Evolutionary conservation across 2,113 vertebrate species (phyloP).

Genomic region (Urocolius indicus): DNA sequence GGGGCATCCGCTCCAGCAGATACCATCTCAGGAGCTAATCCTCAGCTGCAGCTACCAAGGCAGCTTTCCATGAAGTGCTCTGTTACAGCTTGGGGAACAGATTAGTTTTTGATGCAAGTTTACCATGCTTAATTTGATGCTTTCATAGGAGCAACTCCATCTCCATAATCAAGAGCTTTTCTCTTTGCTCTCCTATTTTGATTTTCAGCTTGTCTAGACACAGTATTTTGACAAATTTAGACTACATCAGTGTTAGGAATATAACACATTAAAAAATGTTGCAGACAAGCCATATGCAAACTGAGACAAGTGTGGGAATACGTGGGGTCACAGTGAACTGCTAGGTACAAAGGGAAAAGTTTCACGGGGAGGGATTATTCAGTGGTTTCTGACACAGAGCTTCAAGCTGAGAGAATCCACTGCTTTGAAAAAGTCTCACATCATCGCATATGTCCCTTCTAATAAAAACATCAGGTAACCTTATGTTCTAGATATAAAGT

Average conservation of each 20-base stretch:
- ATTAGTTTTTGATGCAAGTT: neutral
- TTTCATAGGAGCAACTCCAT: neutral
- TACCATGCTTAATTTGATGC: neutral
- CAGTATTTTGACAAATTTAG: neutral
- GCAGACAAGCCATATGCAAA: neutral
- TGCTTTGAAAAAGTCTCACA: neutral
- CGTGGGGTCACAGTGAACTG: neutral
- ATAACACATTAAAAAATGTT: neutral
- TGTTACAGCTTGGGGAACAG: neutral
- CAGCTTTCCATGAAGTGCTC: neutral
- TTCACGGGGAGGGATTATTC: neutral
- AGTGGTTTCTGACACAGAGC: neutral
- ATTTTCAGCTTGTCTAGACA: conserved; percentile 14
- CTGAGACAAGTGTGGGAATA: neutral
- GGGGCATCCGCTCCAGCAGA: accelerated
- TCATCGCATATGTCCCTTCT: neutral
- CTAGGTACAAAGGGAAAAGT: neutral
- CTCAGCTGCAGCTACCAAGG: neutral
- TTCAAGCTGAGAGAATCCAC: neutral
- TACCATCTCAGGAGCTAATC: accelerated
- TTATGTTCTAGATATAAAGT: neutral
- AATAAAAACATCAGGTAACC: conserved; percentile 15
- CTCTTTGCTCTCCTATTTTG: neutral
- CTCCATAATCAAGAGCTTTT: neutral
- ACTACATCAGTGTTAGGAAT: neutral